These are phyloP conservation scores for Florisuga fusca DNA, from an alignment of 2,797 vertebrate species.

Conservation along the genomic window DNA sequence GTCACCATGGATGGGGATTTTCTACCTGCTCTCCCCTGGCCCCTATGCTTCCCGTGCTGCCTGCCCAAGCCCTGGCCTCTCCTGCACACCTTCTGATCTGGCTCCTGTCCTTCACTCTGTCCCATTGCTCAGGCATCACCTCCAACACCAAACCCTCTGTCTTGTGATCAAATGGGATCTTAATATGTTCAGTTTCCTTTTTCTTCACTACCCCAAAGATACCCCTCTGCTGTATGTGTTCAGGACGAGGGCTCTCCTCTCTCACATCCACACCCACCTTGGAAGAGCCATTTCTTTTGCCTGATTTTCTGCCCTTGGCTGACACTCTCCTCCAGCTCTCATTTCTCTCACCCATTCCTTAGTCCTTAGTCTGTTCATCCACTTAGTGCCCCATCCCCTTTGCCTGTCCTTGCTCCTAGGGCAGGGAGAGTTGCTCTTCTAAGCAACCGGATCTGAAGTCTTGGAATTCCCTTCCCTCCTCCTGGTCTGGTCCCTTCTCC, in stretches of 20 bases:
- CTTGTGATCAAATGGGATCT: neutral
- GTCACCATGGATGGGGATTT: neutral
- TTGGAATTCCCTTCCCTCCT: neutral
- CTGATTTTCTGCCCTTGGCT: neutral
- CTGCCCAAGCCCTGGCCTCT: neutral
- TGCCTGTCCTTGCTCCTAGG: neutral
- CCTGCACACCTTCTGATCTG: neutral
- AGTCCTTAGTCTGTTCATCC: neutral
- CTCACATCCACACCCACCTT: neutral
- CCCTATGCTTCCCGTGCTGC: fast-evolving
- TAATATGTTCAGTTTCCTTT: neutral
- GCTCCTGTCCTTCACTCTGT: neutral
- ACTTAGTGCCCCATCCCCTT: neutral
- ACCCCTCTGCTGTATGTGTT: neutral
- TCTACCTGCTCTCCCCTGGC: neutral
- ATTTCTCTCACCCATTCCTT: neutral
- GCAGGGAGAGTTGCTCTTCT: neutral
- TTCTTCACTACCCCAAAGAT: neutral
- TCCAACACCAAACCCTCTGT: neutral
- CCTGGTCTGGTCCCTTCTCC: neutral
- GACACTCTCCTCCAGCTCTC: neutral
- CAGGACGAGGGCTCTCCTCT: neutral
- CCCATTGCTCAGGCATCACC: neutral
- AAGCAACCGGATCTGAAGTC: neutral
- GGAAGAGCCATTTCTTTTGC: neutral